Base-by-base conservation (phyloP, 2,888 invertebrate species). In the Cryptocheilus praepositus region DNA sequence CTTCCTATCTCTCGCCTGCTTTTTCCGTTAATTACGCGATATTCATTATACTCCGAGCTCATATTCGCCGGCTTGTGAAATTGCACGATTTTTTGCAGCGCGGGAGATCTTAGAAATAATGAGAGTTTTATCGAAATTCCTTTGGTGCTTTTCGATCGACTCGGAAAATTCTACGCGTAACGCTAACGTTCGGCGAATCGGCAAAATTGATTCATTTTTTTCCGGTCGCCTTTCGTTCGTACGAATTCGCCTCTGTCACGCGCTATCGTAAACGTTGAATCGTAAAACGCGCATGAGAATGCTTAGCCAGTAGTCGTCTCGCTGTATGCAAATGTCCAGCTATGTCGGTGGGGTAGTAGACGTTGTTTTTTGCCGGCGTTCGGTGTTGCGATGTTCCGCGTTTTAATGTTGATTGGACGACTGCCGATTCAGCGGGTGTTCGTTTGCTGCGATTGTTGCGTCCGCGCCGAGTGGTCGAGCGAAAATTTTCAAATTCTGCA, bases 361-460 rank as follows among this genome's bases (percentile, higher is more conserved):
- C 79, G 74, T 73, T 81, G 81, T 83, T 78, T 73, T 81, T 81
- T 77, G 75, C 77, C 70, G 36, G 36, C 36, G 80, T 84, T 84
- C 83, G 74, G 75, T 82, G 80, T 82, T 80, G 78, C 75, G 70
- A 70, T 79, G 82, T 83, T 85, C 83, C 77, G 79, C 85, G 84
- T 86, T 87, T 86, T 86, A 83, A 87, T 86, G 87, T 86, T 87
- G 85, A 88, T 87, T 87, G 86, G 85, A 86, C 85, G 81, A 86
- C 84, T 86, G 86, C 83, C 85, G 86, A 87, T 87, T 85, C 85
- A 85, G 85, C 84, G 77, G 78, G 80, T 80, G 84, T 84, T 86
- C 84, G 83, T 85, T 86, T 86, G 82, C 81, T 74, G 73, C 82
- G 76, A 86, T 85, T 86, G 82, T 86, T 79, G 15, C 28, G 55